These are phyloP conservation scores for Psittacula cyanocephala DNA, from an alignment of 2,113 vertebrate genomes.

Conservation along the genomic window DNA sequence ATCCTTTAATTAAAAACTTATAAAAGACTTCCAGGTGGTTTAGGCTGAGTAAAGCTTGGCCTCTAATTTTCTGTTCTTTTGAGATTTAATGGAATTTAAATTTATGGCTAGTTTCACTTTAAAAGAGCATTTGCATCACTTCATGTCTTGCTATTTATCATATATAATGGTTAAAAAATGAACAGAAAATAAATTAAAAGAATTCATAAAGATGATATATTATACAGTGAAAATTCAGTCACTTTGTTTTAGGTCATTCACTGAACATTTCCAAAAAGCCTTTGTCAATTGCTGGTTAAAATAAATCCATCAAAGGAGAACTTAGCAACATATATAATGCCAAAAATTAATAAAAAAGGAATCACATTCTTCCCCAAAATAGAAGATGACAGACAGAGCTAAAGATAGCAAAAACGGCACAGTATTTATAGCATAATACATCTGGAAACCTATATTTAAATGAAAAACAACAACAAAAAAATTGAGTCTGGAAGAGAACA, in stretches of 20 bases:
- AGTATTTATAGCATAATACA: not conserved
- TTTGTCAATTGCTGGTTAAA: not conserved
- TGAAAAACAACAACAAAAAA: not conserved
- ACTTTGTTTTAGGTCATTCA: not conserved
- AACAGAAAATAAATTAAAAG: not conserved
- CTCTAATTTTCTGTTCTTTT: slow-evolving; percentile 34
- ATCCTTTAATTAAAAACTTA: slow-evolving; percentile 37
- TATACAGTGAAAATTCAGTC: not conserved
- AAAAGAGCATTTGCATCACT: not conserved
- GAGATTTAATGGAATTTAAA: not conserved
- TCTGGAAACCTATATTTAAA: not conserved
- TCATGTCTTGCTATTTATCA: not conserved
- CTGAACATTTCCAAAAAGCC: not conserved
- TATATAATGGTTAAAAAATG: not conserved
- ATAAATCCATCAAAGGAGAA: not conserved
- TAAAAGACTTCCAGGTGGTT: not conserved
- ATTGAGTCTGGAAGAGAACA: not conserved
- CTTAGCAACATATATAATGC: not conserved
- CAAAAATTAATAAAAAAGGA: not conserved
- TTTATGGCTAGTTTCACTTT: slow-evolving; percentile 1
- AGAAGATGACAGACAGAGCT: not conserved
- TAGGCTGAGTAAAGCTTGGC: not conserved
- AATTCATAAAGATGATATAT: not conserved
- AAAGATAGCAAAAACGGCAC: not conserved
- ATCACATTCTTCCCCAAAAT: not conserved